Evolutionary conservation across 1,140 invertebrate genomes (phyloP).

Genomic region (Pentalonia nigronervosa): DNA sequence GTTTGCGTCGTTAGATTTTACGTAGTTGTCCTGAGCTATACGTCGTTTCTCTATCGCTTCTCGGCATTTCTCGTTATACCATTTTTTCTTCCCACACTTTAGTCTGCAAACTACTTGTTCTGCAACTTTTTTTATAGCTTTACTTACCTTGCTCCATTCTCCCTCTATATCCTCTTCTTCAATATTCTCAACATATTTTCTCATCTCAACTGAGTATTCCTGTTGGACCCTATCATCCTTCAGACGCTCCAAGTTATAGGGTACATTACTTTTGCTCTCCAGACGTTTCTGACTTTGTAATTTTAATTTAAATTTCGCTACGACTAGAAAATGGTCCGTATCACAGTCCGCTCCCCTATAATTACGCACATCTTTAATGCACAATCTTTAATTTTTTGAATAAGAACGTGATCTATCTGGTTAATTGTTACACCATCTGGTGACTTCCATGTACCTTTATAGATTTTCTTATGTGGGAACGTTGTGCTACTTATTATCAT

Average conservation of each 20-base stretch:
- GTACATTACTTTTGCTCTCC: conserved; percentile 1
- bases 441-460: background rate
- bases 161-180: background rate
- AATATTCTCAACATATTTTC: background rate
- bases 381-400: too few species aligned
- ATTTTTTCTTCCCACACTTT: background rate
- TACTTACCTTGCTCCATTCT: background rate
- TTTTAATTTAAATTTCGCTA: conserved; percentile 34
- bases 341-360: background rate
- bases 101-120: background rate
- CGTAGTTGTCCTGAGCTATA: background rate
- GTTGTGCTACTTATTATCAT: too few species aligned
- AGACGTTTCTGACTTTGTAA: conserved; percentile 5
- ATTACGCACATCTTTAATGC: background rate
- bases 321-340: conserved; percentile 7
- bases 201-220: too few species aligned
- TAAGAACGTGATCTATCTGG: too few species aligned
- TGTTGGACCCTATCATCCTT: background rate
- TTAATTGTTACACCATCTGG: background rate
- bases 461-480: background rate
- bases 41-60: conserved; percentile 9
- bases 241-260: conserved; percentile 17
- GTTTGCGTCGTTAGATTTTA: conserved; percentile 10
- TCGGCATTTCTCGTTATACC: conserved; percentile 11
- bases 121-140: background rate